Evolutionary conservation across 2,113 vertebrate species (phyloP), one percentile per base, ranked within the genome.

Genomic region (Irena cyanogastra): DNA sequence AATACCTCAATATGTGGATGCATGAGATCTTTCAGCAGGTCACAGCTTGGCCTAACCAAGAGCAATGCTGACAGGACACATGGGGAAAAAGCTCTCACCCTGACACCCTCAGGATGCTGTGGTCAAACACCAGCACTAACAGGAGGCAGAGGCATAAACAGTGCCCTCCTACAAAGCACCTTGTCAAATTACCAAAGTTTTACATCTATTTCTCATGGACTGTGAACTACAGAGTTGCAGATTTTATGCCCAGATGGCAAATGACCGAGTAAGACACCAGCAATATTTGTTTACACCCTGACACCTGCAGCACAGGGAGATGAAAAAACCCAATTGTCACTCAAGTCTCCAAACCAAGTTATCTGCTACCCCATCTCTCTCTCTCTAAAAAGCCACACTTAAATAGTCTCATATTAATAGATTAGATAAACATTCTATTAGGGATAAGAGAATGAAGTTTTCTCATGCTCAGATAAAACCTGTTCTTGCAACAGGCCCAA

Each of bases 181-280:
- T 2, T 44, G 19, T 35, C 77, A 42, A 13, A 12, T 19, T 39
- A 50, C 54, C 68, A 2, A n/a, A 16, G n/a, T 28, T 66, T 35
- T 42, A 0, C 3, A 19, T 33, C 35, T 69, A 0, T 11, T 19
- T 42, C 52, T 61, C 35, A 3, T 17, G 39, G 42, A 5, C 26
- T 57, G 45, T 23, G 53, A 75, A 60, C 28, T 17, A 64, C 10
- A 47, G 72, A 65, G 60, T 3, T 84, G 81, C 91, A 79, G 65
- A 69, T 82, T 85, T 93, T 26, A 39, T 15, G 83, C 77, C 33
- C 57, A 82, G 94, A 75, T 84, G 63, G 56, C 60, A 92, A 66
- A 87, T 16, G 39, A 16, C 9, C 17, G 33, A 72, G 1, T 28
- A 45, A 61, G 47, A 16, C 39, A 59, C 13, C 5, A 56, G 45